These are phyloP conservation scores for Doryteuthis pealeii DNA, from an alignment of 1,140 invertebrate genomes.

Conservation along the genomic window DNA sequence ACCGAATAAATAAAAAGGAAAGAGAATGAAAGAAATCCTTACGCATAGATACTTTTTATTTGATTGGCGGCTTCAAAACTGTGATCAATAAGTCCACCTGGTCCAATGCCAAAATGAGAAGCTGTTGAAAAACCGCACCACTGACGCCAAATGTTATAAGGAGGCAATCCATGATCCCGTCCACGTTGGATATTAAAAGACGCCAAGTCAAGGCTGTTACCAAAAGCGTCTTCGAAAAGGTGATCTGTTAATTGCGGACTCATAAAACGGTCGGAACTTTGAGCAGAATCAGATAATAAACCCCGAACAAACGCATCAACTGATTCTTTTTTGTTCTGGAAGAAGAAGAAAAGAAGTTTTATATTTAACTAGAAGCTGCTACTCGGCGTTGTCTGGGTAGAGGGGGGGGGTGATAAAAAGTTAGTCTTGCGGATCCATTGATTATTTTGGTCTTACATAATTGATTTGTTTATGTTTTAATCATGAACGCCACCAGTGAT, in stretches of 20 bases:
- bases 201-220: constrained; percentile 55
- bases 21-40: neutral
- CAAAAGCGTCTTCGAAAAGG: constrained; percentile 36
- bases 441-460: no score
- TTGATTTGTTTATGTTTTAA: no score
- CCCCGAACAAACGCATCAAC: constrained; percentile 8
- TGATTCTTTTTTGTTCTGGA: neutral
- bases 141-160: constrained; percentile 38
- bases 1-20: neutral
- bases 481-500: no score
- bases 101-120: neutral
- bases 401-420: no score
- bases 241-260: constrained; percentile 30
- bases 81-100: constrained; percentile 33
- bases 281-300: neutral
- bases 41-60: neutral
- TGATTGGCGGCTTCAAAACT: constrained; percentile 18
- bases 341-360: no score
- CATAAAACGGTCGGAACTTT: constrained; percentile 25
- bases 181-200: constrained; percentile 69
- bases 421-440: no score
- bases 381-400: no score
- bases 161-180: constrained; percentile 82
- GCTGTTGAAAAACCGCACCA: constrained; percentile 27
- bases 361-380: no score